Percentiles rank a stretch among this genome's conserved stretches.
phyloP scores from a whole-genome alignment of 2,113 vertebrate genomes.

The Ramphastos sulfuratus region DNA sequence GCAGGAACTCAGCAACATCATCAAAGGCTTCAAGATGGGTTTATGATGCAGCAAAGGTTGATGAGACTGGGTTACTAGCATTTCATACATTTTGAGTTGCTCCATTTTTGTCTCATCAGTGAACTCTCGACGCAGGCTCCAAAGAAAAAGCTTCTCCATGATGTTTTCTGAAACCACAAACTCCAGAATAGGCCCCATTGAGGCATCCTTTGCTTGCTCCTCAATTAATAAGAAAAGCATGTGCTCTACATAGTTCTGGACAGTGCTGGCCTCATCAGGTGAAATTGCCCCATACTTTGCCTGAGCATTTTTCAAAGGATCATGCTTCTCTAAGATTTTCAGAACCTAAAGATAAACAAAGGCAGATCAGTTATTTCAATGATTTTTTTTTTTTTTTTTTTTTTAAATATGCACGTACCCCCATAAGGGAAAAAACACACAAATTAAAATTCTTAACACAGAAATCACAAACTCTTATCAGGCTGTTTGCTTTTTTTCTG shows the following conservation, averaged over 20 bases:
- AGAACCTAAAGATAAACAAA: constrained; percentile 83
- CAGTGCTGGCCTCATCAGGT: constrained; percentile 91
- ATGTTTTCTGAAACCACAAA: constrained; percentile 97
- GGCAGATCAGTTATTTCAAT: not conserved
- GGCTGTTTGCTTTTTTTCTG: not conserved
- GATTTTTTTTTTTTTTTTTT: too few relatives aligned
- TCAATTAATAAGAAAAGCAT: constrained; percentile 96
- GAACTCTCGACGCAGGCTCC: constrained; percentile 94
- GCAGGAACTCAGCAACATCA: constrained; percentile 96
- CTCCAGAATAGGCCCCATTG: constrained; percentile 98
- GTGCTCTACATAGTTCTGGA: constrained; percentile 98
- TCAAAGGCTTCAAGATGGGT: constrained; percentile 91
- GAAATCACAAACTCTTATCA: not conserved
- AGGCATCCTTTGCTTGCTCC: constrained; percentile 86
- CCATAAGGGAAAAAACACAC: not conserved
- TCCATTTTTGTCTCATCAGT: constrained; percentile 95
- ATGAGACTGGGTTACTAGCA: constrained; percentile 89
- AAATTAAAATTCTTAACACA: not conserved
- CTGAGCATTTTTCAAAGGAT: constrained; percentile 85
- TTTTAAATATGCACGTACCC: not conserved
- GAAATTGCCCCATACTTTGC: constrained; percentile 83
- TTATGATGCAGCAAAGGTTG: constrained; percentile 97
- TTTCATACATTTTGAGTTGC: constrained; percentile 97
- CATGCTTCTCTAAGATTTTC: constrained; percentile 96
- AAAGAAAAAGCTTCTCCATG: constrained; percentile 98